Percentiles rank a stretch among this genome's conserved stretches.
phyloP scores from a whole-genome alignment of 2,797 vertebrate genomes.

The Borostomias antarcticus region DNA sequence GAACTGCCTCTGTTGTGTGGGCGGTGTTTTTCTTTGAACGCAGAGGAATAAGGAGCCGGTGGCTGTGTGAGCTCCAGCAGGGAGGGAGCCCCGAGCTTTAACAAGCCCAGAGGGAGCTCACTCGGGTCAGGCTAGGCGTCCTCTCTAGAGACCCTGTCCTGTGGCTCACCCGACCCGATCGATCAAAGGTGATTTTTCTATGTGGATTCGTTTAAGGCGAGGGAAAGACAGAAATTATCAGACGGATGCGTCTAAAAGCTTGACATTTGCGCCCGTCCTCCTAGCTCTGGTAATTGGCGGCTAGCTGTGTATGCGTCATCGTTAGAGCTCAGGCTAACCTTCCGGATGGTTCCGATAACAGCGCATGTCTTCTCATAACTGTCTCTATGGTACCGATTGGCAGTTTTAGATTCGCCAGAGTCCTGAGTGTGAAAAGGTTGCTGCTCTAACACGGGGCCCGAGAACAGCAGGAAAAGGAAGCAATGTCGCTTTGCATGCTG shows the following conservation, averaged over 20 bases:
- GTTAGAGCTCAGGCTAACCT: background rate
- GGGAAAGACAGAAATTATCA: background rate
- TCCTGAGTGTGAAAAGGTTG: no score
- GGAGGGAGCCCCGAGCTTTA: background rate
- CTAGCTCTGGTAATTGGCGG: background rate
- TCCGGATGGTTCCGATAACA: background rate
- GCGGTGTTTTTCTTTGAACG: background rate
- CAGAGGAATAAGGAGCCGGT: background rate
- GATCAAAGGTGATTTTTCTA: background rate
- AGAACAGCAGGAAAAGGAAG: constrained; percentile 5
- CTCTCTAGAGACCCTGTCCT: background rate
- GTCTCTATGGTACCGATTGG: constrained; percentile 13
- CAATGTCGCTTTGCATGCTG: constrained; percentile 24
- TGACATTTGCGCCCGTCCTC: background rate
- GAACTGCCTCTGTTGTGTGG: background rate
- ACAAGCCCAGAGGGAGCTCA: background rate
- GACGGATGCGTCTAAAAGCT: background rate
- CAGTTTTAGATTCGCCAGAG: no score
- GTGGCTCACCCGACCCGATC: background rate
- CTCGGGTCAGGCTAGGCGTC: background rate
- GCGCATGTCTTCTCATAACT: no score
- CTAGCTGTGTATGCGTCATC: background rate
- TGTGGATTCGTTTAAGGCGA: background rate
- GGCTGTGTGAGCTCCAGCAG: background rate
- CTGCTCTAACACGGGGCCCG: no score